phyloP scores from a whole-genome alignment of 2,888 invertebrate species.

The Agrilus mali region DNA sequence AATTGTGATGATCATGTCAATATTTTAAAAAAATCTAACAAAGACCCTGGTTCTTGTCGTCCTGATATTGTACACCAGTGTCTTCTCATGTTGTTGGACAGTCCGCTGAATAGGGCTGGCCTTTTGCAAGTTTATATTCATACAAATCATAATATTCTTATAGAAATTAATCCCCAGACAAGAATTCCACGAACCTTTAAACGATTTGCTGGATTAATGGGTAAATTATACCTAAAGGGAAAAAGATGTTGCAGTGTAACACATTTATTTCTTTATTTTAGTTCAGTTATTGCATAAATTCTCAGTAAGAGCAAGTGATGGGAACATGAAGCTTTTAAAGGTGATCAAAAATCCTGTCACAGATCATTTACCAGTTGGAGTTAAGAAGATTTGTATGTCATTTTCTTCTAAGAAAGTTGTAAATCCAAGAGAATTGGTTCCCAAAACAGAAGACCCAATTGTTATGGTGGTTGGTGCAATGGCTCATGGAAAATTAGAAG shows the following conservation, averaged over 20 bases:
- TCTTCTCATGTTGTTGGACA: constrained; percentile 93
- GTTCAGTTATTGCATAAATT: constrained; percentile 95
- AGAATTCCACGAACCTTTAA: constrained; percentile 95
- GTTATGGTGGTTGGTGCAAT: constrained; percentile 91
- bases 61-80: constrained; percentile 98
- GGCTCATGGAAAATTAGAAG: constrained; percentile 86
- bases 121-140: constrained; percentile 90
- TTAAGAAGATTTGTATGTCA: constrained; percentile 80
- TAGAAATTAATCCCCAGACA: constrained; percentile 94
- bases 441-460: constrained; percentile 65
- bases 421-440: constrained; percentile 67
- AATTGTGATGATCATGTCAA: constrained; percentile 88
- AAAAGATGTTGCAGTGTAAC: constrained; percentile 4
- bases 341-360: constrained; percentile 95
- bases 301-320: constrained; percentile 80
- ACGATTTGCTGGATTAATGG: constrained; percentile 92
- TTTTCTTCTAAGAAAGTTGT: constrained; percentile 63
- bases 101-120: constrained; percentile 91
- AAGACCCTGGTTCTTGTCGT: constrained; percentile 78
- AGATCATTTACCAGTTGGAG: constrained; percentile 89
- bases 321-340: constrained; percentile 79
- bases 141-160: constrained; percentile 83
- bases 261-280: constrained; percentile 34
- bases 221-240: constrained; percentile 39
- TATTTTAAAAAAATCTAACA: constrained; percentile 72